These are phyloP conservation scores for Eupithecia subumbrata DNA, from an alignment of 2,888 invertebrate genomes.

Conservation along the genomic window DNA sequence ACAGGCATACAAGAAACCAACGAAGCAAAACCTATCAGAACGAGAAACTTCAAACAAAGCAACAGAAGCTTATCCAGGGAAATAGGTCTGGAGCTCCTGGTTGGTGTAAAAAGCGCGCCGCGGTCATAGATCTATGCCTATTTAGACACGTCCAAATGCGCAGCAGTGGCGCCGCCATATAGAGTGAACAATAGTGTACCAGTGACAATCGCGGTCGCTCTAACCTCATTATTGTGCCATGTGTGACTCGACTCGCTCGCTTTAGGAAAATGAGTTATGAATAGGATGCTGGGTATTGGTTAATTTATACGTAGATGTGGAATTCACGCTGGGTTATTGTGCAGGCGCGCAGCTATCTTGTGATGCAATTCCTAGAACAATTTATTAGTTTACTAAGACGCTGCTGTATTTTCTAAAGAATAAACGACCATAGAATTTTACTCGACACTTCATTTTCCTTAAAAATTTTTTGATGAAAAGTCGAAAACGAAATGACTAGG, in stretches of 20 bases:
- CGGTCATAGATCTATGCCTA: slow-evolving; percentile 80
- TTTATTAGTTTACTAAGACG: slow-evolving; percentile 1
- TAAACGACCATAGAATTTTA: background rate
- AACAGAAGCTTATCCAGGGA: slow-evolving; percentile 11
- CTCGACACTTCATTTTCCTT: background rate
- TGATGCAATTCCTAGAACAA: slow-evolving; percentile 2
- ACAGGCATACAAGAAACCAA: slow-evolving; percentile 63
- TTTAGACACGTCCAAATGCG: slow-evolving; percentile 76
- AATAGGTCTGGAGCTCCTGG: slow-evolving; percentile 56
- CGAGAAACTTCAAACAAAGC: background rate
- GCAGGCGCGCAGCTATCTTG: slow-evolving; percentile 26
- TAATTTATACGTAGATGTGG: slow-evolving; percentile 20
- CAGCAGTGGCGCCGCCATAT: slow-evolving; percentile 78
- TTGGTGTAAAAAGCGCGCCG: slow-evolving; percentile 70
- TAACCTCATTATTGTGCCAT: slow-evolving; percentile 75
- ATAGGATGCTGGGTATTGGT: slow-evolving; percentile 41
- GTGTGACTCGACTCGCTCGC: slow-evolving; percentile 58
- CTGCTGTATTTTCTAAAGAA: background rate
- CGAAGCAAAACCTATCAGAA: slow-evolving; percentile 51
- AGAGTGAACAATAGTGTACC: slow-evolving; percentile 80
- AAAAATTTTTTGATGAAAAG: background rate
- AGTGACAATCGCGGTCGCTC: slow-evolving; percentile 73
- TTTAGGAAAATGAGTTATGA: slow-evolving; percentile 48
- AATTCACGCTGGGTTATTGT: slow-evolving; percentile 29
- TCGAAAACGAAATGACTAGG: no score